Conservation (phyloP, 2,888 invertebrate genomes). For the Arge pagana region DNA sequence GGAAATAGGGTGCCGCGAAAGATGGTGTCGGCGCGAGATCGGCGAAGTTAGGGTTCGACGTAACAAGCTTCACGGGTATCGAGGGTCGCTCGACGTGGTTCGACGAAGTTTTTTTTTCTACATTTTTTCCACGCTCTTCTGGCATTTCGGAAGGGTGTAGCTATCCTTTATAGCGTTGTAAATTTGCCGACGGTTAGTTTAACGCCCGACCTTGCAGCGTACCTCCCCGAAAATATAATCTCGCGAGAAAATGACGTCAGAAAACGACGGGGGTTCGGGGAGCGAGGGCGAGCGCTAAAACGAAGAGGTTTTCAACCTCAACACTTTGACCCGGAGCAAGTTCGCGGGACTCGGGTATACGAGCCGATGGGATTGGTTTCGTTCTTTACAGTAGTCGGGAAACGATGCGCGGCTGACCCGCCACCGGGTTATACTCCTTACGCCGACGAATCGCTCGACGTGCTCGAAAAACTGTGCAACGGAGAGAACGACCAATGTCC, state of each 20-base stretch:
- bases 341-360: too few relatives aligned
- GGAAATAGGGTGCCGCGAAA: conserved; percentile 18
- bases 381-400: too few relatives aligned
- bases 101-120: too few relatives aligned
- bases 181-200: conserved; percentile 20
- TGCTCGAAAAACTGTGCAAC: too few relatives aligned
- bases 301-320: conserved; percentile 9
- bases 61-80: not conserved
- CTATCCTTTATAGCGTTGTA: conserved; percentile 20
- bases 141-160: conserved; percentile 2
- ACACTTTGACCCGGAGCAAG: conserved; percentile 12
- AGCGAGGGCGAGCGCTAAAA: not conserved
- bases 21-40: conserved; percentile 9
- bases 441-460: too few relatives aligned
- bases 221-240: not conserved
- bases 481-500: too few relatives aligned
- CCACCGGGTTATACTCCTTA: too few relatives aligned
- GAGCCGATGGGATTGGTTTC: too few relatives aligned
- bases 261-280: too few relatives aligned
- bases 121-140: too few relatives aligned
- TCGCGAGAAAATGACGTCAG: not conserved
- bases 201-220: conserved; percentile 15
- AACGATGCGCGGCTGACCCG: too few relatives aligned
- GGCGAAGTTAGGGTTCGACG: not conserved
- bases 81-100: not conserved